Evolutionary conservation across 2,113 vertebrate species (phyloP).

Genomic region (Rhinolophus ferrumequinum): DNA sequence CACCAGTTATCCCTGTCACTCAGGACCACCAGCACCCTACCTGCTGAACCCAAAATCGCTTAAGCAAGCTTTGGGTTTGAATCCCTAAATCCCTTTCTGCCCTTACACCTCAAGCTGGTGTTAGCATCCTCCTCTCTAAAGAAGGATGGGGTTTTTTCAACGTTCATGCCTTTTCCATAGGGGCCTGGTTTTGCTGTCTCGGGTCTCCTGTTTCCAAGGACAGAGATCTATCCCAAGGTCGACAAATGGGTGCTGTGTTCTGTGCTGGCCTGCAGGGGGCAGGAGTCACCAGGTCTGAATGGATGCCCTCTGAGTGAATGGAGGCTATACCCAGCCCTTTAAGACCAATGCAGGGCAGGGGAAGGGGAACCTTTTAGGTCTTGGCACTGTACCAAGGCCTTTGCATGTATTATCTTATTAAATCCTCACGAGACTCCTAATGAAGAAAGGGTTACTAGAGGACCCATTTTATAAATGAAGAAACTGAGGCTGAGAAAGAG

Average conservation of each 20-base stretch:
- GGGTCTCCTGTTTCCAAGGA: conserved; percentile 48
- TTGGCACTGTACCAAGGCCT: neutral
- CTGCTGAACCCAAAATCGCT: neutral
- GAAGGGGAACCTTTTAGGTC: neutral
- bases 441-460: neutral
- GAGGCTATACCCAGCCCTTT: neutral
- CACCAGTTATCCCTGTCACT: neutral
- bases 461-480: conserved; percentile 40
- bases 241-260: neutral
- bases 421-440: neutral
- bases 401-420: neutral
- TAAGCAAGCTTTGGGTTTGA: neutral
- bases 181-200: neutral
- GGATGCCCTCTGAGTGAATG: neutral
- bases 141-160: neutral
- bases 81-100: neutral
- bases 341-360: neutral
- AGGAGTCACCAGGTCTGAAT: conserved; percentile 62
- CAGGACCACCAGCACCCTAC: neutral
- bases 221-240: conserved; percentile 29
- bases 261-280: conserved; percentile 62
- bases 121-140: neutral
- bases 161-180: neutral
- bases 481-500: neutral
- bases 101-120: neutral